phyloP scores from a whole-genome alignment of 2,888 invertebrate genomes.

The Rugalucina vietnamica region DNA sequence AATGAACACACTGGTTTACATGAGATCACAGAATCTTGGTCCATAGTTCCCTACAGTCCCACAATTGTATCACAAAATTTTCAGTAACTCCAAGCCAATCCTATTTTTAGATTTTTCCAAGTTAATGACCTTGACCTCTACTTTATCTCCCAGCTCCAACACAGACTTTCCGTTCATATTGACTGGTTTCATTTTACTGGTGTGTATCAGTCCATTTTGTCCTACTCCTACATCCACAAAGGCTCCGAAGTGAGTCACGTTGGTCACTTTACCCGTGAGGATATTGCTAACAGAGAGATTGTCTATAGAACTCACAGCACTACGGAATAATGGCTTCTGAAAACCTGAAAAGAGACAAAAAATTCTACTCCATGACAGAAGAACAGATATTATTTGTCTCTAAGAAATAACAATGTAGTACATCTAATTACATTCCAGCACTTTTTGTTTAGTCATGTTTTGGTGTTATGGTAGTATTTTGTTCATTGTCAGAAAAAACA shows the following conservation, averaged over 20 bases:
- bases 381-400: too few species aligned
- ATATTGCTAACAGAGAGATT: constrained; percentile 85
- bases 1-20: too few species aligned
- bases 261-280: constrained; percentile 90
- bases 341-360: constrained; percentile 83
- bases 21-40: not conserved
- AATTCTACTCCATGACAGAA: too few species aligned
- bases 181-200: constrained; percentile 82
- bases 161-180: constrained; percentile 41
- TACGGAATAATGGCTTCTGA: constrained; percentile 90
- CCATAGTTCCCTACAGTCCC: too few species aligned
- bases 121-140: constrained; percentile 73
- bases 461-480: too few species aligned
- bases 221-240: constrained; percentile 90
- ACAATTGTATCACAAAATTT: constrained; percentile 32
- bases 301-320: constrained; percentile 88
- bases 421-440: too few species aligned
- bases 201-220: constrained; percentile 82
- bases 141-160: constrained; percentile 77
- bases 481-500: too few species aligned
- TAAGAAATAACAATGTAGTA: too few species aligned
- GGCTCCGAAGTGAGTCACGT: constrained; percentile 95
- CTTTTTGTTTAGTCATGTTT: too few species aligned
- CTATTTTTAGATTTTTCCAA: constrained; percentile 70
- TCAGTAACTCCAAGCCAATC: constrained; percentile 71